Evolutionary conservation across 2,797 vertebrate genomes (phyloP), one percentile per base, ranked within the genome.

Genomic region (Gallinago stenura): DNA sequence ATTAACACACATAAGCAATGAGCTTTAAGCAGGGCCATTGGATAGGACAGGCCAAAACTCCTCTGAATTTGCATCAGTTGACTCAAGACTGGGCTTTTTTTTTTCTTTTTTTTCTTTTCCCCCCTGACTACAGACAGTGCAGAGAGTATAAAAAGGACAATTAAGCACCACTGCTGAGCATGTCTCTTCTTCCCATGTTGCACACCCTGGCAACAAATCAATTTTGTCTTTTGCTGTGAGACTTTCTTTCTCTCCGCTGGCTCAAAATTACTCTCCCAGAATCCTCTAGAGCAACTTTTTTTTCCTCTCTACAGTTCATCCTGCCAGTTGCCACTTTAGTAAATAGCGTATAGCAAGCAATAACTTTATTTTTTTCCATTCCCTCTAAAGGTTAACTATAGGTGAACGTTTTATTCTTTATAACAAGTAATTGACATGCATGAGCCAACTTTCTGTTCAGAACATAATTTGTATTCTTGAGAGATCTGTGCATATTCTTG

Each of bases 391-490:
- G 93, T 95, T 95, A 97, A 95, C 89, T 75, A 80, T 58, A 96
- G 90, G 87, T 95, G 94, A 97, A 92, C 12, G 39, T 96, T 92
- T 96, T 92, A 92, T 89, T 76, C 92, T 97, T 96, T 95, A 15
- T 64, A 94, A 90, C 92, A 91, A 90, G 94, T 76, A 93, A 96
- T 81, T 95, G 91, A 86, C 53, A 89, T 93, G 69, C 78, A 94
- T 26, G 50, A 95, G 94, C 95, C 92, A 95, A 95, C 77, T 96
- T 96, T 89, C 77, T 85, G 69, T 92, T 94, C 87, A 94, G 93
- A 97, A 96, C 87, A 97, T 96, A 96, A 93, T 96, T 73, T 97
- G 93, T 95, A 95, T 96, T 96, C 93, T 95, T 95, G 78, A 89
- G 88, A 94, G 75, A 93, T 92, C 58, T 92, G 68, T 93, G 87